phyloP scores from a whole-genome alignment of 2,888 invertebrate genomes.

The Eristalis intricaria region DNA sequence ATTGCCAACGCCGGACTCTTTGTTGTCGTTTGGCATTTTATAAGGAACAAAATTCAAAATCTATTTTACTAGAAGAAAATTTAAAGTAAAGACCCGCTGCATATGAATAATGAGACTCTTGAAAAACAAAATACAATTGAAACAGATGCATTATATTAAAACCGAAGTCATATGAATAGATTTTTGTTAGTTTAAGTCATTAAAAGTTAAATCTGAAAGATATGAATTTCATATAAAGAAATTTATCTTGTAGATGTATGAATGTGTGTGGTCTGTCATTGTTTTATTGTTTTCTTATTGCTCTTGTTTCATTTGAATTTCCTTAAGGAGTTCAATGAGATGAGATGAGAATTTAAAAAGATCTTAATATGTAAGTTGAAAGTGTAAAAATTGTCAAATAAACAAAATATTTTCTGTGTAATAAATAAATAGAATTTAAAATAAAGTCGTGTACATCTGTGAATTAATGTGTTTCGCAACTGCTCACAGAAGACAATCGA shows the following conservation, averaged over 20 bases:
- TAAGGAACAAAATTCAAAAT: constrained; percentile 26
- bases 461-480: neutral
- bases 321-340: constrained; percentile 7
- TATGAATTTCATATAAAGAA: constrained; percentile 7
- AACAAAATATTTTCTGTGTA: constrained; percentile 53
- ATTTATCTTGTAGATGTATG: constrained; percentile 28
- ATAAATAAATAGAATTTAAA: constrained; percentile 57
- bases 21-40: neutral
- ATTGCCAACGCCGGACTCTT: neutral
- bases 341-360: constrained; percentile 15
- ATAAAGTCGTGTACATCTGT: constrained; percentile 11
- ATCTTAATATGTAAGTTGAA: constrained; percentile 49
- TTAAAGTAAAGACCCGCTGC: constrained; percentile 29
- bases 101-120: neutral
- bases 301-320: constrained; percentile 10
- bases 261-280: constrained; percentile 35
- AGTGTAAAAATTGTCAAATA: constrained; percentile 52
- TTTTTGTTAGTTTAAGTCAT: constrained; percentile 13
- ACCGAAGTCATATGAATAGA: neutral
- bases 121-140: neutral
- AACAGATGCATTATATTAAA: constrained; percentile 5
- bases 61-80: constrained; percentile 41
- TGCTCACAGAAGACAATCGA: neutral
- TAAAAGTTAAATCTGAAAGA: constrained; percentile 10
- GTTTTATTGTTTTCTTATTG: constrained; percentile 1